Base-by-base conservation (phyloP, 2,888 invertebrate genomes). In the Eledone cirrhosa region DNA sequence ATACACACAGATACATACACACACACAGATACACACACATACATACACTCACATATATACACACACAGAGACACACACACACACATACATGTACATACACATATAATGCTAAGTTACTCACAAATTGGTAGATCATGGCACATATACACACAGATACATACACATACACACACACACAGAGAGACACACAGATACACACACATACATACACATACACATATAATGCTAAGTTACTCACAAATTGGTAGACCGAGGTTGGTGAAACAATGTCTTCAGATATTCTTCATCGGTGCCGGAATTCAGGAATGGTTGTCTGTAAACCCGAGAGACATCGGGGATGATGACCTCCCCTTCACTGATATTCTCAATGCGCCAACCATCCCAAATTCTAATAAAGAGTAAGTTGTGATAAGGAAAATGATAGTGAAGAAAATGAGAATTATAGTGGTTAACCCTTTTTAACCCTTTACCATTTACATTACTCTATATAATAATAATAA, bases 241-340 rank as follows among this genome's bases (percentile, higher is more conserved):
- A 83, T 87, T 88, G n/a, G 89, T 89, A 41, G 84, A 80, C 78
- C 89, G 81, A 63, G 87, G 87, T 77, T 83, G 84, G 80, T 88
- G 85, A 79, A 90, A 89, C n/a, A 90, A 83, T 48, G 85, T 84
- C 31, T 84, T 81, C 11, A 89, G 84, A 69, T 88, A 85, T 22
- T 87, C 85, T 47, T 87, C 86, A 72, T 86, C 84, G 13, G 80
- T 81, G 27, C 82, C 83, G 22, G 84, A 80, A 19, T 88, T 88
- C 63, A 87, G 85, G 78, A 87, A 89, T 1, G 87, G 87, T 76
- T 88, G 85, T 48, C 90, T 84, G 80, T 86, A 88, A 3, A 89
- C 88, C 4, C 91, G 83, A 0, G 91, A 91, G 41, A 90, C 85
- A 81, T 91, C 91, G 5, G 91, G 91, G 59, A 89, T 86, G 47